A percentile compares a stretch with the other conserved stretches of the same genome.
These are phyloP conservation scores for Mamestra configurata DNA, from an alignment of 1,140 invertebrate species.

Conservation along the genomic window DNA sequence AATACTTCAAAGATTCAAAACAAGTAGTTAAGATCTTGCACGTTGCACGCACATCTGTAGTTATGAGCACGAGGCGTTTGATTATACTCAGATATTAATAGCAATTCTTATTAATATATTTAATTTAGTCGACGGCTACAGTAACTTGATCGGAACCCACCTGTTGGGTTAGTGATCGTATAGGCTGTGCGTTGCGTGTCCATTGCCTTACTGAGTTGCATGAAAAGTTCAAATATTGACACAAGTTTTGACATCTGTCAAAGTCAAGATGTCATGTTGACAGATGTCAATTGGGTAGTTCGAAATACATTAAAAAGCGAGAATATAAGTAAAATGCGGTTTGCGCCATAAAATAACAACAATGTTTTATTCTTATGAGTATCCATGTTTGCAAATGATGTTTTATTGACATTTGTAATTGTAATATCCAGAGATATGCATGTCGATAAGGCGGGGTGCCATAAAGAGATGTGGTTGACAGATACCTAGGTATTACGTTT, in stretches of 20 bases:
- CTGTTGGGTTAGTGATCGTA: conserved; percentile 30
- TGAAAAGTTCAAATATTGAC: conserved; percentile 43
- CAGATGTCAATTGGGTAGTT: neutral
- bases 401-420: neutral
- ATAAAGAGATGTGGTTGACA: neutral
- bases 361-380: neutral
- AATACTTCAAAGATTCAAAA: conserved; percentile 19
- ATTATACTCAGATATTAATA: conserved; percentile 28
- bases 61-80: conserved; percentile 8
- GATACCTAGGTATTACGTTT: neutral
- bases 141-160: conserved; percentile 36
- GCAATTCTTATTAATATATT: conserved; percentile 36
- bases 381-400: neutral
- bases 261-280: conserved; percentile 7
- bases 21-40: conserved; percentile 26
- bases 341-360: conserved; percentile 6
- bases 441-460: conserved; percentile 1
- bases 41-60: conserved; percentile 19
- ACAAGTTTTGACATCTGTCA: conserved; percentile 9
- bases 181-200: conserved; percentile 31
- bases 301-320: neutral
- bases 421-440: neutral
- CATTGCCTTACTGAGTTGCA: conserved; percentile 3
- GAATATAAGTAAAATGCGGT: neutral
- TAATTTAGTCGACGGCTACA: conserved; percentile 23